Percentiles rank a stretch among this genome's conserved stretches.
Conservation (phyloP, 2,888 invertebrate species). For the Ophion ellenae region DNA sequence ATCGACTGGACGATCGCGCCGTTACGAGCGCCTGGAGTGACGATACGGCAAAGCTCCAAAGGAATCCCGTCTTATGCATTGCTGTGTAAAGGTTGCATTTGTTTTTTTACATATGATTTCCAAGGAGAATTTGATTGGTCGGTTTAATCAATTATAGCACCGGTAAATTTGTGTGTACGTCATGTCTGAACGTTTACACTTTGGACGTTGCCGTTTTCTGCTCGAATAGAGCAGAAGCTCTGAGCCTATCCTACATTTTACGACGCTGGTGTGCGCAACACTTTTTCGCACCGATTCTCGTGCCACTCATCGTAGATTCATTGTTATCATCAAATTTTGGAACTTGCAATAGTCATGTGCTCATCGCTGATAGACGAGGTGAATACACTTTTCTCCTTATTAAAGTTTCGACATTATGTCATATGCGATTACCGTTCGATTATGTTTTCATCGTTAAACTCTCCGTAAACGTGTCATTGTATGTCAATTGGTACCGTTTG, state of each 20-base stretch:
- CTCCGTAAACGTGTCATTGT: background rate
- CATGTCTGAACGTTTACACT: constrained; percentile 14
- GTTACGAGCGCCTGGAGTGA: background rate
- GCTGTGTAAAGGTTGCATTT: background rate
- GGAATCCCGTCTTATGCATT: constrained; percentile 17
- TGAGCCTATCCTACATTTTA: background rate
- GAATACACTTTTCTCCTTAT: constrained; percentile 36
- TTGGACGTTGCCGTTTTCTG: constrained; percentile 9
- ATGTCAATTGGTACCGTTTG: background rate
- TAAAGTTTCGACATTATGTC: background rate
- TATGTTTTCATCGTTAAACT: background rate
- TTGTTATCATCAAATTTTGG: constrained; percentile 34
- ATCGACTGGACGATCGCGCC: background rate
- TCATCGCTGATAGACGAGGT: constrained; percentile 60
- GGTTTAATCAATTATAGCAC: constrained; percentile 7
- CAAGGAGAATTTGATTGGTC: constrained; percentile 18
- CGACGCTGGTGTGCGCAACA: background rate
- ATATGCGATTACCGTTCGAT: background rate
- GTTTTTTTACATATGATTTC: background rate
- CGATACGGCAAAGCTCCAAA: background rate
- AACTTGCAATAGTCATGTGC: constrained; percentile 58
- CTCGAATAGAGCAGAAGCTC: background rate
- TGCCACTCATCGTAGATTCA: constrained; percentile 2
- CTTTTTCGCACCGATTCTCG: background rate
- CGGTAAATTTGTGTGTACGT: constrained; percentile 46